Evolutionary conservation across 2,888 invertebrate species (phyloP), one percentile per base, ranked within the genome.

Genomic region (Stenodema calcarata): DNA sequence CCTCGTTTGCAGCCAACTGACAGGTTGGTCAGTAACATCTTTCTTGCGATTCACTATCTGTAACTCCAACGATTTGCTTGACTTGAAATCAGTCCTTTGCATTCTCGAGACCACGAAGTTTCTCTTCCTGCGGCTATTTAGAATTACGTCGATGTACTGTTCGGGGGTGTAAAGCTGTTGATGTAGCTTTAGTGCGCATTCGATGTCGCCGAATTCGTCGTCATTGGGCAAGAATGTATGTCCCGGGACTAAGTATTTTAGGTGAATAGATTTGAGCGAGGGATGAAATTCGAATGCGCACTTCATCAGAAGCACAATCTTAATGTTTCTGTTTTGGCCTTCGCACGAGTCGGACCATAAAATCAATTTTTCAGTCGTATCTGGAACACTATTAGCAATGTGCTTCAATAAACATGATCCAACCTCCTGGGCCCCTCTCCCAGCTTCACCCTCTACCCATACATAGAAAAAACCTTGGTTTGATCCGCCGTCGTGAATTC

Each of bases 361-460:
- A n/a, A 69, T 69, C 6, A 69, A 18, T 9, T 69, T 47, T 54
- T 50, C 42, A 28, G 69, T 3, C 1, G 69, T 69, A 23, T 23
- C 11, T 1, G 69, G 69, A 69, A 69, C 27, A 7, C 2, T 7
- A 12, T 69, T 28, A 16, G 86, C 35, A 41, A 90, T 88, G 87
- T 89, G 87, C 86, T 88, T 88, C 78, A 88, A 81, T 28, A 90
- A 73, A 86, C 89, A 90, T 27, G 89, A 89, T 85, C 89, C 35
- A 2, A 35, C 35, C 7, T 35, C 35, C 35, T 35, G 90, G 16
- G 89, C 89, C 23, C 89, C 89, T 75, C 90, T 75, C 3, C 90
- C 90, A 28, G 89, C 90, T 23, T 18, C 23, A 54, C 62, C 73
- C 76, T n/a, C 89, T 88, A 78, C 90, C 89, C 90, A 90, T 18